Evolutionary conservation across 2,113 vertebrate species (phyloP), one percentile per base, ranked within the genome.

Genomic region (Tachysurus vachellii): DNA sequence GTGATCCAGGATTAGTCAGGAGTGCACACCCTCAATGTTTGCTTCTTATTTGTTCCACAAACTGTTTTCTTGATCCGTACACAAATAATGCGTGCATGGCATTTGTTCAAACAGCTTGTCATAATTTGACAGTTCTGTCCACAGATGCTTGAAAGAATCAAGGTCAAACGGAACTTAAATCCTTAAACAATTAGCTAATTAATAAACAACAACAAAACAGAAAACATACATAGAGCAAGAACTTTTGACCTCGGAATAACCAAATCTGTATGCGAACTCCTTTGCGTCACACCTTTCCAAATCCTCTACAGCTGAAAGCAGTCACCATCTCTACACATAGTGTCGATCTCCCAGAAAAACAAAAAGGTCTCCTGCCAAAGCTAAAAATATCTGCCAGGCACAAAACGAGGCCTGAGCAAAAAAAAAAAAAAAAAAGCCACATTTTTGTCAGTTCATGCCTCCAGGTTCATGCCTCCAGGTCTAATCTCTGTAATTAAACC

Each of bases 221-320:
- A 66, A 53, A 53, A n/a, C 36, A 68, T 28, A 7, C 44, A 83
- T 50, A 21, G 17, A 36, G n/a, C 47, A 84, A 84, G 66, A 84
- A 56, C 36, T 17, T 14, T 44, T 85, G 31, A 90, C 91, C 91
- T 88, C 85, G 76, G 68, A 19, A 5, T 88, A 91, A 92, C 89
- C 80, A 62, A 36, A 80, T 88, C 91, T 89, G 88, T 92, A 93
- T 91, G 91, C 88, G 57, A 91, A 88, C 23, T 75, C 79, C 89
- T 88, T 88, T 19, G 64, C 54, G 85, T 93, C 90, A 88, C 92
- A 91, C 91, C 92, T 92, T 73, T 23, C 21, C 88, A 93, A 93
- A 94, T 94, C 91, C 91, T 87, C 77, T 90, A 87, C 92, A 94
- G 90, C 91, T 94, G 92, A 93, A 82, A 90, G 79, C 86, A 88